Conservation (phyloP, 2,113 vertebrate species). For the Grantiella picta region DNA sequence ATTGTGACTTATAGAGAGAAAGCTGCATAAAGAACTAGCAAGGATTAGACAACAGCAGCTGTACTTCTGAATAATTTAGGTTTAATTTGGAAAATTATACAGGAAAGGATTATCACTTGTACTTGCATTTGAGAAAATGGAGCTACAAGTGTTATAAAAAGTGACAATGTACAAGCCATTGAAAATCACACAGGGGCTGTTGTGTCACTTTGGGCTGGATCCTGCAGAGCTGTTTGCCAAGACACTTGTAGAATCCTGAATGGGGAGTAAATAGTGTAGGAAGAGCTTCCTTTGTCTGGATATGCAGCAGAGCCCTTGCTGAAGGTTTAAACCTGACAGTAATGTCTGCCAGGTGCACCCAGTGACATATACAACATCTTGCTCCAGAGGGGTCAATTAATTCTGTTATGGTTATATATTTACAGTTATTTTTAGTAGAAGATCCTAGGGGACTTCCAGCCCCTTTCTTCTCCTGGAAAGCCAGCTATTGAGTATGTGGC, state of each 20-base stretch:
- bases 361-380: background rate
- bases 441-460: background rate
- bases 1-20: background rate
- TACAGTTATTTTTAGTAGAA: background rate
- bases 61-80: slow-evolving; percentile 53
- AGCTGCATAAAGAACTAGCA: background rate
- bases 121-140: background rate
- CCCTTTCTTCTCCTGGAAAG: background rate
- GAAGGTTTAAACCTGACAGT: background rate
- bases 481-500: background rate
- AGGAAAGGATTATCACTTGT: background rate
- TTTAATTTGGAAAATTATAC: slow-evolving; percentile 30
- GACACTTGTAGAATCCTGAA: background rate
- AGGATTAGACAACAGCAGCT: slow-evolving; percentile 43
- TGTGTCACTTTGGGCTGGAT: background rate
- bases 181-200: background rate
- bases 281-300: background rate
- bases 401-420: background rate
- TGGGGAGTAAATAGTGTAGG: background rate
- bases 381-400: background rate
- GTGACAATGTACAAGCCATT: background rate
- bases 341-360: background rate
- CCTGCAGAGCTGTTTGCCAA: background rate
- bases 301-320: background rate
- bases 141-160: background rate